A percentile compares a stretch with the other conserved stretches of the same genome.
These are phyloP conservation scores for Tubulanus polymorphus DNA, from an alignment of 2,888 invertebrate species.

Conservation along the genomic window DNA sequence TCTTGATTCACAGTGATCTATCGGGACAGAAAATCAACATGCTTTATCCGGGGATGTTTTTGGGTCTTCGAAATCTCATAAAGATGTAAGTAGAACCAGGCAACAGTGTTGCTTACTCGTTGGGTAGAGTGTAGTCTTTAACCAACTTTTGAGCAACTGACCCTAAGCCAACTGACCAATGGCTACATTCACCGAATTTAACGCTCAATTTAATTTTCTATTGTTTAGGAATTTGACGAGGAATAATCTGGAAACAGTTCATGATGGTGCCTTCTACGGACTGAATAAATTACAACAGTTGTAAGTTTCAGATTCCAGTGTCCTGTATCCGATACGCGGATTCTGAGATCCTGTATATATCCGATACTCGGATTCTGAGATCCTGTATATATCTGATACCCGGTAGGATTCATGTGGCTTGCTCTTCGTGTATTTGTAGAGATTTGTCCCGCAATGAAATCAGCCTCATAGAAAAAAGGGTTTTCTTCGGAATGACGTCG, in stretches of 20 bases:
- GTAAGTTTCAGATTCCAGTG: too few relatives aligned
- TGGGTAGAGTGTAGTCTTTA: too few relatives aligned
- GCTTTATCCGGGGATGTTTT: conserved; percentile 38
- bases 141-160: too few relatives aligned
- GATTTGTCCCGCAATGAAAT: conserved; percentile 38
- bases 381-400: too few relatives aligned
- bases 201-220: background rate
- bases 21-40: too few relatives aligned
- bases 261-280: conserved; percentile 30
- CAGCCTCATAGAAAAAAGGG: conserved; percentile 28
- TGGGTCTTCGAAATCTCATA: conserved; percentile 34
- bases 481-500: conserved; percentile 36
- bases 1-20: too few relatives aligned
- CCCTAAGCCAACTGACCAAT: too few relatives aligned
- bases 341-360: too few relatives aligned
- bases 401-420: too few relatives aligned
- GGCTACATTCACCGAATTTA: background rate
- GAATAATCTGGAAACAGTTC: conserved; percentile 25
- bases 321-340: too few relatives aligned
- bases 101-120: background rate
- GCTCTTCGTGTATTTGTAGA: conserved; percentile 27
- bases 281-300: conserved; percentile 20
- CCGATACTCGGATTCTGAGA: too few relatives aligned
- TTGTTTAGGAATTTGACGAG: conserved; percentile 27
- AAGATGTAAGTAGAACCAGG: conserved; percentile 31